Evolutionary conservation across 2,113 vertebrate genomes (phyloP), one percentile per base, ranked within the genome.

Genomic region (Nymphicus hollandicus): DNA sequence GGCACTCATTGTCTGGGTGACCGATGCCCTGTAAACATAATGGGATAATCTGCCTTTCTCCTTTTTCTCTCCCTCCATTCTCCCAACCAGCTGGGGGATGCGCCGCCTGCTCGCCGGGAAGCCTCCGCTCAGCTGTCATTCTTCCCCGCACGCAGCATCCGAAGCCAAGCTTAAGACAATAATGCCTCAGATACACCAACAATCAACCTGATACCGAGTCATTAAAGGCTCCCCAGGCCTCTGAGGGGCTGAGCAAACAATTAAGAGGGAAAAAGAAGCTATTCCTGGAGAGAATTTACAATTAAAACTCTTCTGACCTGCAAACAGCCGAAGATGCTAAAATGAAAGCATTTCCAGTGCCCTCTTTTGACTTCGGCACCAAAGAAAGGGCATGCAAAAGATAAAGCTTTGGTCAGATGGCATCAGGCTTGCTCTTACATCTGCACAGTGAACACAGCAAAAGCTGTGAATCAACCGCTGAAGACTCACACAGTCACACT

Each of bases 101-200:
- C 66, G 27, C 63, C 87, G 86, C 52, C 61, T 1, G 56, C 95
- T 69, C 37, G 2, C 78, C 14, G 4, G 83, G 89, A 71, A 81
- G 78, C 76, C 93, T 18, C 6, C 1, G 44, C 89, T 96, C 96
- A 92, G 80, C 95, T 97, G 97, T 91, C 83, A 88, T 2, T 4
- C 5, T 78, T 3, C 64, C 1, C 88, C 9, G 63, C 96, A 97
- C 94, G 86, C 97, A 58, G 97, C 97, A 95, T 97, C 97, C 79
- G 64, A 97, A 97, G 97, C 97, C 97, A 97, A 96, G 96, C 97
- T 41, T 1, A 2, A 70, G 73, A 92, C 95, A 96, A 91, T 71
- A 28, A 85, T 8, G 88, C 80, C 95, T 72, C 91, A 68, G 64
- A 70, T 11, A 24, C 46, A 73, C 29, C 81, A 86, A 20, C 84